Percentiles rank a stretch among this genome's conserved stretches.
Evolutionary conservation across 2,888 invertebrate species (phyloP).

Genomic region (Drosophila meridionalis): DNA sequence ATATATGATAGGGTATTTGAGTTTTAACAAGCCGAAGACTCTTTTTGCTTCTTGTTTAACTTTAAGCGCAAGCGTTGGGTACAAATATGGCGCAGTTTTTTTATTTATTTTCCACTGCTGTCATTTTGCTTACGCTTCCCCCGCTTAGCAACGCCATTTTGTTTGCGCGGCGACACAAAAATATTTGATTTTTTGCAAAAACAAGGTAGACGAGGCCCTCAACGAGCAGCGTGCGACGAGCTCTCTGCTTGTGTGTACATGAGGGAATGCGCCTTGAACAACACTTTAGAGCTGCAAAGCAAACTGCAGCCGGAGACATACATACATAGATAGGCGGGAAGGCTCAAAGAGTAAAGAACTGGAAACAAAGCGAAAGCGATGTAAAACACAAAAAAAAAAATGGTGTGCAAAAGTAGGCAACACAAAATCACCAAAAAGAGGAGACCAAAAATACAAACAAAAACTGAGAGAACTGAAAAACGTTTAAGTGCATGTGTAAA

Average conservation of each 20-base stretch:
- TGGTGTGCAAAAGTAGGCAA: constrained; percentile 71
- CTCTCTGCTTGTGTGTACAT: constrained; percentile 14
- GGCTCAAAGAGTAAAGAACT: constrained; percentile 6
- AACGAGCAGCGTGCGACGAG: constrained; percentile 19
- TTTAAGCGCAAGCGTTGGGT: constrained; percentile 58
- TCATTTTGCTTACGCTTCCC: constrained; percentile 51
- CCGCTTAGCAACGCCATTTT: constrained; percentile 77
- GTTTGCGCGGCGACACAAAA: constrained; percentile 78
- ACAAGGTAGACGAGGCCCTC: constrained; percentile 62
- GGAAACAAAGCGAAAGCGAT: constrained; percentile 60
- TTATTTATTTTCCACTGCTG: constrained; percentile 30
- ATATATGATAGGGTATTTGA: neutral
- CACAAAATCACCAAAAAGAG: constrained; percentile 47
- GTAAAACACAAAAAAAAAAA: constrained; percentile 53
- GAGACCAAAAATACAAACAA: constrained; percentile 29
- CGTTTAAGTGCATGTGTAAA: constrained; percentile 75
- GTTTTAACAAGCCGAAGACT: neutral
- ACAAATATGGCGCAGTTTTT: constrained; percentile 61
- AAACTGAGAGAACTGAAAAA: constrained; percentile 53
- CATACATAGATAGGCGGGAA: constrained; percentile 42
- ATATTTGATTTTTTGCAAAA: constrained; percentile 78
- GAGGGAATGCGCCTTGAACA: constrained; percentile 69
- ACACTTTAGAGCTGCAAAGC: constrained; percentile 69
- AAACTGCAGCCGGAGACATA: constrained; percentile 59
- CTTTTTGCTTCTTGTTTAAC: constrained; percentile 28